Base-by-base conservation (phyloP, 2,113 vertebrate species). In the Cryptomyrus ogoouensis region DNA sequence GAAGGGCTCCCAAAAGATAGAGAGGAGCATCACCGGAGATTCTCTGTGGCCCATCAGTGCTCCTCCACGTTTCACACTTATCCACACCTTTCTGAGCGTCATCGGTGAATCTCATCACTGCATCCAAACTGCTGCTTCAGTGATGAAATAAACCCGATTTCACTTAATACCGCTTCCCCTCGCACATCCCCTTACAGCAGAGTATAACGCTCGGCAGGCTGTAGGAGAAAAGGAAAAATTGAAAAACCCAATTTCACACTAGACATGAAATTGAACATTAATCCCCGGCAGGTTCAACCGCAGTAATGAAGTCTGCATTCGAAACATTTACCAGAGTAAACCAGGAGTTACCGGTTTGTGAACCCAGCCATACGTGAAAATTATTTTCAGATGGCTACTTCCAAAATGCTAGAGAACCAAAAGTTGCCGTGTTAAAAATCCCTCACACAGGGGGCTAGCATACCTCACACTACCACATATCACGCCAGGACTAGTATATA, bases 231-330 rank as follows among this genome's bases (percentile, higher is more conserved):
- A 42, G 17, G 35, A 80, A 80, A 80, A 39, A 19, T 19, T 80
- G 74, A 80, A 80, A 35, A 80, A 35, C 74, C 31, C 74, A 80
- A 80, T 80, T 80, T 80, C 74, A 80, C 74, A 80, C 74, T 39
- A 80, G 31, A 80, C 35, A 42, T 80, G 35, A 80, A 80, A 80
- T 42, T 80, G 35, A 80, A 80, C 74, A 80, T 42, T 80, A 80
- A 80, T 42, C 74, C 35, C 74, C 35, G 10, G 74, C 74, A 80
- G 74, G 74, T 42, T 80, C 74, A 42, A 42, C 74, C 6, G 5
- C 74, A 80, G 35, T 42, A 80, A 80, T 35, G 39, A 35, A 42
- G 74, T 80, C 74, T 42, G 31, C 74, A 80, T 80, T 80, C 12
- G 13, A 19, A 80, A 39, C 74, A 80, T 80, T 42, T 42, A 35